Base-by-base conservation (phyloP, 1,140 invertebrate species). In the Nylanderia fulva region DNA sequence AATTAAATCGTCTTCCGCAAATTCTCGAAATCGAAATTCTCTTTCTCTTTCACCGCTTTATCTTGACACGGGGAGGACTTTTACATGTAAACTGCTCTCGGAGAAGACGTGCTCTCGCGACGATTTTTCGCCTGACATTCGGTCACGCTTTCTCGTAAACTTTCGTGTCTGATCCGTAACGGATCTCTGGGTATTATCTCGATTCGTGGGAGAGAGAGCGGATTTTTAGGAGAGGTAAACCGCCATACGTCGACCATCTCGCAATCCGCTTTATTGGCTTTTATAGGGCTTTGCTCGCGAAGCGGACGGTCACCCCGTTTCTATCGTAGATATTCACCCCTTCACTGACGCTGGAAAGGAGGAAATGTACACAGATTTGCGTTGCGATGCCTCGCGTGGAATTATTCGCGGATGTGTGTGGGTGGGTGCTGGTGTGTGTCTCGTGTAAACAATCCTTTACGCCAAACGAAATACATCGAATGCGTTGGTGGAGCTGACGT, bases 241-340 rank as follows among this genome's bases (percentile, higher is more conserved):
- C 42, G 33, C 61, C 56, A 11, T 60, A 29, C 36, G 27, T 39
- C 54, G 52, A 18, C 42, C 27, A 7, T 52, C 54, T 39, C 71
- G 82, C 72, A 68, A 86, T 85, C 83, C 63, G 42, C 83, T 84
- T 76, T 68, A 84, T 86, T 77, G 75, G 61, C 60, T 71, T 86
- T n/a, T 60, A 42, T 33, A 29, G 11, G 29, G 36, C 52, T 72
- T 52, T 84, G 61, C 60, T 74, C 60, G 60, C 52, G 18, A 54
- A 68, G 27, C 42, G 66, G 24, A 45, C 42, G 13, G 42, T 15
- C 13, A 45, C 54, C 27, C 8, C 27, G 39, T 2, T 15, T 18
- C 64, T 21, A 45, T 29, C 52, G 36, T 36, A 15, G 8, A 42
- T n/a, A n/a, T n/a, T 18, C 63, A 24, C 3, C 7, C 45, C 36